Percentiles rank a stretch among this genome's conserved stretches.
Evolutionary conservation across 2,888 invertebrate species (phyloP).

Genomic region (Pollenia amentaria): DNA sequence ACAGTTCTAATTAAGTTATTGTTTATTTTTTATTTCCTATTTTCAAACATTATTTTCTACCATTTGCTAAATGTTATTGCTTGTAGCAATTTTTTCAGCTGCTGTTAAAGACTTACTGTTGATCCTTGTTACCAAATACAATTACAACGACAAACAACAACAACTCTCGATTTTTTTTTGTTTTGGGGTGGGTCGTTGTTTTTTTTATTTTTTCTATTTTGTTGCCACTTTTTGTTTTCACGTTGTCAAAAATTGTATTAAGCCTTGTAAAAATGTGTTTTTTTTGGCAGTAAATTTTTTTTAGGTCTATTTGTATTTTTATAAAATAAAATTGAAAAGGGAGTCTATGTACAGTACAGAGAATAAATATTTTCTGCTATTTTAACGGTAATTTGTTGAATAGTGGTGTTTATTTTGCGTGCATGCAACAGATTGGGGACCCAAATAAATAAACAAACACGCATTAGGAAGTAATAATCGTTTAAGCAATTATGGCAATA

Average conservation of each 20-base stretch:
- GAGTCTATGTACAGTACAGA: background rate
- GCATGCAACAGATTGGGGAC: background rate
- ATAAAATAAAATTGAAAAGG: background rate
- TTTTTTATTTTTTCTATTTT: background rate
- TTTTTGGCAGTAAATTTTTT: background rate
- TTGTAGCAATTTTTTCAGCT: background rate
- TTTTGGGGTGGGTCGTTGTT: background rate
- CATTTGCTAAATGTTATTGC: background rate
- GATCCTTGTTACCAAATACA: background rate
- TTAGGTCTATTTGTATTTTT: background rate
- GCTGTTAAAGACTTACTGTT: background rate
- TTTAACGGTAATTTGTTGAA: constrained; percentile 2
- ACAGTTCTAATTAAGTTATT: constrained; percentile 5
- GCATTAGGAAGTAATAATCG: too few relatives aligned
- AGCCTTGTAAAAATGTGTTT: background rate
- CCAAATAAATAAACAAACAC: too few relatives aligned
- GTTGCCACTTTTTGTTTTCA: background rate
- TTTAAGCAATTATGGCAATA: too few relatives aligned
- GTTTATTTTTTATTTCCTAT: background rate
- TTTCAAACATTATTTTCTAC: background rate
- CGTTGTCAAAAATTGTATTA: background rate
- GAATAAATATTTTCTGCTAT: background rate
- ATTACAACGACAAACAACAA: background rate
- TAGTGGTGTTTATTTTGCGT: background rate
- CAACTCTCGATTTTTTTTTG: too few relatives aligned